Evolutionary conservation across 2,797 vertebrate genomes (phyloP), one percentile per base, ranked within the genome.

Genomic region (Epinephelus awoara): DNA sequence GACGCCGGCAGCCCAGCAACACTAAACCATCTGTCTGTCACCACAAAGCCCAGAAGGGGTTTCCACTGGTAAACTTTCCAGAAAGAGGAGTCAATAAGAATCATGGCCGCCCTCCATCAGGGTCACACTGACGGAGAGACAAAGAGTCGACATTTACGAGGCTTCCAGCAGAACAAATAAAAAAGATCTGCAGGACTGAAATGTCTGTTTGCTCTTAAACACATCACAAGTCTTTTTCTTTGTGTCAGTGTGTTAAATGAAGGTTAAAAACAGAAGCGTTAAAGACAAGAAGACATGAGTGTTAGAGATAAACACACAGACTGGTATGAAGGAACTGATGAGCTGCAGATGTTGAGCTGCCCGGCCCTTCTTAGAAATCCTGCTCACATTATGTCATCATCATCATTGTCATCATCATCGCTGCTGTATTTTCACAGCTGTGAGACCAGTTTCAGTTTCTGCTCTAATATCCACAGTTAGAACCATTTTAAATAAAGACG

Each of bases 1-100:
- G 51, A 44, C 34, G 29, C 61, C 15, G 0, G 76, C 77, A 80
- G 55, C 87, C 79, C 17, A 71, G 90, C 88, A 93, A 92, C 91
- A 65, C 65, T 57, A 68, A 86, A 17, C 67, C 74, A 88, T 84
- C 74, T 19, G 55, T 87, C 77, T 87, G 87, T 72, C 84, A 67
- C 75, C 78, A 21, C 72, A 63, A 73, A 79, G 42, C 80, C 40
- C 59, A 38, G 50, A 27, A 38, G n/a, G 54, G 46, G 40, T 79
- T 77, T 54, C 42, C 58, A 34, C 59, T 27, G 42, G 44, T 69
- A 42, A 64, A 79, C 64, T 7, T 25, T 75, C 58, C 56, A 62
- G 15, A 72, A 71, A 67, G 68, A 47, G 4, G 56, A 65, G 65
- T 52, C 58, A 11, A 55, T 19, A 11, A 67, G 67, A 85, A 83